Conservation (phyloP, 1,140 invertebrate species). For the Drosophila jambulina region DNA sequence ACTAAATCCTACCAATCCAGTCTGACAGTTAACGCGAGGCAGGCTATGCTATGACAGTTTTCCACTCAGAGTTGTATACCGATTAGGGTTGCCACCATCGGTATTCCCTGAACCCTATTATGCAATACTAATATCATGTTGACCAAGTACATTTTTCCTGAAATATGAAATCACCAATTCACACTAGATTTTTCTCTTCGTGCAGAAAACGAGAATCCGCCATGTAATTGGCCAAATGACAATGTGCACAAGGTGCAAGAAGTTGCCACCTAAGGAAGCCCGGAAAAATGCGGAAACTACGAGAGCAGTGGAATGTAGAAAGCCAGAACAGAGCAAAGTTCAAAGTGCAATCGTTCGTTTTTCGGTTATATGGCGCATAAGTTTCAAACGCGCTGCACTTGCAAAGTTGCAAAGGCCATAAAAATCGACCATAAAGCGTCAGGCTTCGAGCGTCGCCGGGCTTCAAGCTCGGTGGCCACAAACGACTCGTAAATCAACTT, state of each 20-base stretch:
- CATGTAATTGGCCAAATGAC: conserved; percentile 76
- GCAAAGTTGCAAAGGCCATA: conserved; percentile 71
- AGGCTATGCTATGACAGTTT: too few relatives aligned
- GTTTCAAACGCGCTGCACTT: conserved; percentile 60
- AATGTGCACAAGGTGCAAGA: conserved; percentile 62
- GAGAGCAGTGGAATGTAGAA: background rate
- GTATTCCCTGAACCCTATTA: too few relatives aligned
- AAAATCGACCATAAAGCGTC: conserved; percentile 72
- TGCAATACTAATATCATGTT: too few relatives aligned
- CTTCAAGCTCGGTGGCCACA: conserved; percentile 40
- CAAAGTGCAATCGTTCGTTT: conserved; percentile 53
- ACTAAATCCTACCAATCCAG: too few relatives aligned
- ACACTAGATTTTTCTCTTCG: background rate
- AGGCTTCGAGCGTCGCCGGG: conserved; percentile 18
- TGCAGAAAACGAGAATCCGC: conserved; percentile 18
- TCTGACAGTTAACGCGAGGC: too few relatives aligned
- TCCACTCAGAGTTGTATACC: too few relatives aligned
- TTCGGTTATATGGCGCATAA: conserved; percentile 75
- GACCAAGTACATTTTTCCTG: too few relatives aligned
- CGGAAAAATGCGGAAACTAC: conserved; percentile 30
- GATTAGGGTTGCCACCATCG: too few relatives aligned
- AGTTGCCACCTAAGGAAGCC: conserved; percentile 35
- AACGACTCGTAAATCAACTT: conserved; percentile 69
- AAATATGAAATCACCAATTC: too few relatives aligned
- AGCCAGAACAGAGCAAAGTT: conserved; percentile 16